Conservation (phyloP, 1,140 invertebrate genomes). For the Drosophila quadrilineata region DNA sequence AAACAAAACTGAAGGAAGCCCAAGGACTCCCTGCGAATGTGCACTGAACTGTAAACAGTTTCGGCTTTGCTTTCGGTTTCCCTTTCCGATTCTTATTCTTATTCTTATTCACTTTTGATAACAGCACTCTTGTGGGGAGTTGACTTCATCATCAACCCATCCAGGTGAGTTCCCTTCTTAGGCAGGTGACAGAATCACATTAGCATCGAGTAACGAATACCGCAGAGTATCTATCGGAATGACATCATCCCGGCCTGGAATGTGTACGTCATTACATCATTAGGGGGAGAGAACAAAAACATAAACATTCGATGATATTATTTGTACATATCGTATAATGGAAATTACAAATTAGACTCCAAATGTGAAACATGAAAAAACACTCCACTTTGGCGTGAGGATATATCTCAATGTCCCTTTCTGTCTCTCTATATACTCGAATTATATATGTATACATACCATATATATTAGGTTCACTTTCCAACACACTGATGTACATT, state of each 20-base stretch:
- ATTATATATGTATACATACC: too few relatives aligned
- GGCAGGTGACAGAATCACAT: too few relatives aligned
- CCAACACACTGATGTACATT: too few relatives aligned
- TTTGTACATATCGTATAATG: too few relatives aligned
- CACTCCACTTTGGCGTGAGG: constrained; percentile 52
- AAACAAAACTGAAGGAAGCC: constrained; percentile 52
- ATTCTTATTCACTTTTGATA: constrained; percentile 12
- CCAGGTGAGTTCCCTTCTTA: background rate
- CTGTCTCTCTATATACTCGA: background rate
- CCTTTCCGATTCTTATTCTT: constrained; percentile 5
- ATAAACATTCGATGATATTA: constrained; percentile 20
- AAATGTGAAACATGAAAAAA: constrained; percentile 56
- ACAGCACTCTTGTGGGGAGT: too few relatives aligned
- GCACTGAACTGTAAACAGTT: constrained; percentile 46
- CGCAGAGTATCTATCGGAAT: too few relatives aligned
- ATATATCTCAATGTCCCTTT: constrained; percentile 15
- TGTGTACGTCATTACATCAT: constrained; percentile 24
- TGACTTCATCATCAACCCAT: too few relatives aligned
- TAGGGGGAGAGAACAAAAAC: too few relatives aligned
- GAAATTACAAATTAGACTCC: constrained; percentile 49
- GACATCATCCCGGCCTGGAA: constrained; percentile 25
- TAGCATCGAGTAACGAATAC: background rate
- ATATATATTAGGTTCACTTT: too few relatives aligned
- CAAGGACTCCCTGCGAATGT: constrained; percentile 14
- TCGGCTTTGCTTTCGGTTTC: constrained; percentile 9